Conservation (phyloP, 2,888 invertebrate genomes). For the Trichogramma dendrolimi region DNA sequence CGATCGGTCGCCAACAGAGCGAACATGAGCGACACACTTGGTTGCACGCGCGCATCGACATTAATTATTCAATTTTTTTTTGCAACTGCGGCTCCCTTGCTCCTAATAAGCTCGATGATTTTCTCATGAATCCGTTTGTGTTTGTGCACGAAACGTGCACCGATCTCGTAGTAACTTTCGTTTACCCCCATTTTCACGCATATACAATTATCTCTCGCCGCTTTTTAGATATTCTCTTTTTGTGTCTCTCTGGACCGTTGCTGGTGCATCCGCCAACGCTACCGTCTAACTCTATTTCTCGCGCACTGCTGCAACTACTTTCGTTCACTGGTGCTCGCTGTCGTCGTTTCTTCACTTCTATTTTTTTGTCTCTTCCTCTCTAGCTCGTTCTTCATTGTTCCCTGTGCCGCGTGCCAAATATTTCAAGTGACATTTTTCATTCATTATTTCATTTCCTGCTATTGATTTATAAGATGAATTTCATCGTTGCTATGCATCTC, state of each 20-base stretch:
- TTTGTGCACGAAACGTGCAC: no score
- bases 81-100: neutral
- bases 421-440: neutral
- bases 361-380: neutral
- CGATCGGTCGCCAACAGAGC: slow-evolving; percentile 1
- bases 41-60: neutral
- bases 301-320: no score
- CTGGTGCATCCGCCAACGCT: neutral
- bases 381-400: neutral
- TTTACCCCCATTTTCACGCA: no score
- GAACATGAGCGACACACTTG: neutral
- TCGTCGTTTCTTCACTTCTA: neutral
- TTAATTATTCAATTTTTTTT: slow-evolving; percentile 1
- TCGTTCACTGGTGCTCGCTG: no score
- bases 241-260: neutral
- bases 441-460: neutral
- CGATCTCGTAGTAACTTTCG: no score
- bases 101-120: neutral
- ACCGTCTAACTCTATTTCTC: neutral
- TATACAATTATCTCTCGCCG: no score
- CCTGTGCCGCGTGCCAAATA: no score
- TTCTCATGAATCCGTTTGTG: no score
- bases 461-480: neutral
- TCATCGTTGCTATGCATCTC: neutral
- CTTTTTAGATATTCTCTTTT: neutral